A percentile compares a stretch with the other conserved stretches of the same genome.
Conservation (phyloP, 2,113 vertebrate genomes). For the Ia io region DNA sequence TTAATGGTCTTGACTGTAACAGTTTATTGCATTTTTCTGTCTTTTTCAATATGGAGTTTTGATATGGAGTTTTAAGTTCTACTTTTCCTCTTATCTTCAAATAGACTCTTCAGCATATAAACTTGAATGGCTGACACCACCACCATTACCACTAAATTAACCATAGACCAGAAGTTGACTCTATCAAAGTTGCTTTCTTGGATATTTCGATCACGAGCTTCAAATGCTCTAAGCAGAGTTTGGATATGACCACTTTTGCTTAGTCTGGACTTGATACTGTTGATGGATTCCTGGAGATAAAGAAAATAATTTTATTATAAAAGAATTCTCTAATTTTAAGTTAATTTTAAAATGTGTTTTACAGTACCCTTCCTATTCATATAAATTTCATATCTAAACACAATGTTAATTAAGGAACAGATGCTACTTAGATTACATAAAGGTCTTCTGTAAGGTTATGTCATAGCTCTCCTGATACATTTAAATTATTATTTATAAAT, state of each 20-base stretch:
- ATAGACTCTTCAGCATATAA: conserved; percentile 94
- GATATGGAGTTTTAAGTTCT: conserved; percentile 86
- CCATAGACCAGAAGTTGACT: conserved; percentile 95
- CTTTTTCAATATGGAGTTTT: conserved; percentile 9
- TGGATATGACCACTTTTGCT: conserved; percentile 96
- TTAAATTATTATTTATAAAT: conserved; percentile 22
- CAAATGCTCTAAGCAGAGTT: conserved; percentile 93
- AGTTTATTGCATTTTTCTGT: conserved; percentile 65
- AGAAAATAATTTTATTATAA: conserved; percentile 68
- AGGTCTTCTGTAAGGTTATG: background rate
- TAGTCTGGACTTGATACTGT: conserved; percentile 93
- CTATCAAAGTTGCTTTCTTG: conserved; percentile 97
- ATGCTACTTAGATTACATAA: background rate
- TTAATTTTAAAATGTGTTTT: conserved; percentile 24
- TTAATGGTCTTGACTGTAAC: conserved; percentile 22
- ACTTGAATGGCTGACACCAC: conserved; percentile 93
- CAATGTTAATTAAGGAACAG: background rate
- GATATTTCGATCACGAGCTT: conserved; percentile 96
- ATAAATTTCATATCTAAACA: background rate
- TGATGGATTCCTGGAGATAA: conserved; percentile 92
- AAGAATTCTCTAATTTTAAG: conserved; percentile 41
- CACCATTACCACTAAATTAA: conserved; percentile 92
- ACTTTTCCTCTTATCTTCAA: conserved; percentile 94
- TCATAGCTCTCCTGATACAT: background rate
- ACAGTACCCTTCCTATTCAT: background rate